Evolutionary conservation across 2,888 invertebrate species (phyloP).

Genomic region (Epinotia bilunana): DNA sequence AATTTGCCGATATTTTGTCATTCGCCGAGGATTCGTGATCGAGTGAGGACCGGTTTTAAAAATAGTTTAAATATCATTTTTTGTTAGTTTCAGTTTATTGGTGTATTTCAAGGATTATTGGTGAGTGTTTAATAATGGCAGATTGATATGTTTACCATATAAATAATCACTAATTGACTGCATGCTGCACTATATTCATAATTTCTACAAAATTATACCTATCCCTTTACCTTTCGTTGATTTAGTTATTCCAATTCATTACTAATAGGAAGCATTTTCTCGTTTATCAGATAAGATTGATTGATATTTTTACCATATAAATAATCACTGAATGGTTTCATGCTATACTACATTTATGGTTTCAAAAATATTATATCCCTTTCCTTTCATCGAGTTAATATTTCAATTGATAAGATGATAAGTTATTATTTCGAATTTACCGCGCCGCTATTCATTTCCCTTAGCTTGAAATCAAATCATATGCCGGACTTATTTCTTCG

Average conservation of each 20-base stretch:
- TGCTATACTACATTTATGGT: too few species aligned
- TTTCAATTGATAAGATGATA: neutral
- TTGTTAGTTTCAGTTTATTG: neutral
- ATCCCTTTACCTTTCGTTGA: too few species aligned
- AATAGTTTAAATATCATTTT: neutral
- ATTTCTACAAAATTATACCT: too few species aligned
- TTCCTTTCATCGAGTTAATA: too few species aligned
- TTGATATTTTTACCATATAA: neutral
- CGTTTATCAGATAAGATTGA: neutral
- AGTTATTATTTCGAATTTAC: conserved; percentile 13
- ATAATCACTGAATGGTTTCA: neutral
- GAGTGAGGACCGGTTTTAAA: neutral
- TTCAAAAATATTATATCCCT: too few species aligned
- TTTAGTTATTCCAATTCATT: too few species aligned
- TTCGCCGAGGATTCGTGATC: neutral
- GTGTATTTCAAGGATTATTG: conserved; percentile 9
- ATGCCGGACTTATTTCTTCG: neutral
- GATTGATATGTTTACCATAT: neutral
- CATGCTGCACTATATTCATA: too few species aligned
- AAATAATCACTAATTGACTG: neutral
- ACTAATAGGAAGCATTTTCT: neutral
- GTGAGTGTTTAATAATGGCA: conserved; percentile 11
- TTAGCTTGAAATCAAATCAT: neutral
- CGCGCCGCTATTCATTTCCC: neutral
- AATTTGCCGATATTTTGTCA: conserved; percentile 9